Percentiles rank a stretch among this genome's conserved stretches.
Conservation (phyloP, 92 coral and sea anemone genomes). For the Porites divaricata region DNA sequence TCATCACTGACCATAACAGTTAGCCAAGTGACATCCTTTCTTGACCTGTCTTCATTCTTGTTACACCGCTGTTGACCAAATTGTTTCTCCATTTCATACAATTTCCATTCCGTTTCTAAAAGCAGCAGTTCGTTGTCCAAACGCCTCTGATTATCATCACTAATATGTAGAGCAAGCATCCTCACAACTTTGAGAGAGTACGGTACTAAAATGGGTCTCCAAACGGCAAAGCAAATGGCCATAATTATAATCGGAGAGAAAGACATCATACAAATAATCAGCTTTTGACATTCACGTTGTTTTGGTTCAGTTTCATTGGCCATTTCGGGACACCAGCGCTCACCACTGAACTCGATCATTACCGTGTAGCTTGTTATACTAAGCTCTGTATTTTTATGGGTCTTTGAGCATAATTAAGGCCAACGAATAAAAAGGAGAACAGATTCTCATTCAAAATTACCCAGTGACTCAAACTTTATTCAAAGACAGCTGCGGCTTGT, state of each 20-base stretch:
- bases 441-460: no score
- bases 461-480: no score
- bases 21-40: constrained; percentile 44
- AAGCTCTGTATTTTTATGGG: no score
- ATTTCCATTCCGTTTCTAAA: constrained; percentile 38
- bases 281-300: not conserved
- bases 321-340: not conserved
- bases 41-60: not conserved
- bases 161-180: constrained; percentile 1
- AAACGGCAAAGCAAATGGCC: not conserved
- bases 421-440: no score
- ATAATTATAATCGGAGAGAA: not conserved
- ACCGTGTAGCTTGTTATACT: no score
- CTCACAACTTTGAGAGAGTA: constrained; percentile 15
- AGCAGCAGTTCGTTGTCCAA: not conserved
- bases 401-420: no score
- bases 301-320: not conserved
- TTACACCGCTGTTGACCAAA: constrained; percentile 47
- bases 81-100: constrained; percentile 30
- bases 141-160: constrained; percentile 25
- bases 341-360: no score
- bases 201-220: not conserved
- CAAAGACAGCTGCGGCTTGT: no score
- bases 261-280: not conserved
- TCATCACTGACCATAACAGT: constrained; percentile 61